A percentile compares a stretch with the other conserved stretches of the same genome.
phyloP scores from a whole-genome alignment of 2,113 vertebrate genomes.

The Alligator sinensis region DNA sequence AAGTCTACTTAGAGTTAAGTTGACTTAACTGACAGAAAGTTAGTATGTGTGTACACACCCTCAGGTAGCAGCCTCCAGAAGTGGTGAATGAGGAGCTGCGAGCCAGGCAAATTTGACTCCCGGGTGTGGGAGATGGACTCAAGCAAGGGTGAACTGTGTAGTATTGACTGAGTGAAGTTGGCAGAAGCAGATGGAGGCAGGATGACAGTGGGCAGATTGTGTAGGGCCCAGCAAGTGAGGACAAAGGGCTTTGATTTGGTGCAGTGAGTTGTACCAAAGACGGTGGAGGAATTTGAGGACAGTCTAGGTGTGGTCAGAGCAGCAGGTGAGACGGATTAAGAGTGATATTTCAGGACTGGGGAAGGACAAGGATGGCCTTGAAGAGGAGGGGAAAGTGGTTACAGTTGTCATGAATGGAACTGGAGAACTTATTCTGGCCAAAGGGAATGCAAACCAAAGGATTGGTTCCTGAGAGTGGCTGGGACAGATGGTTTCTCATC shows the following conservation, averaged over 20 bases:
- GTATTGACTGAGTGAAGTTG: no score
- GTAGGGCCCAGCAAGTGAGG: neutral
- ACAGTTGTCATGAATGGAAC: slow-evolving; percentile 16
- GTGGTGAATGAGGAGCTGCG: no score
- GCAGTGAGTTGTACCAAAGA: neutral
- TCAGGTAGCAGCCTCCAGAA: no score
- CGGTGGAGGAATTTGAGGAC: neutral
- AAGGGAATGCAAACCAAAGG: neutral
- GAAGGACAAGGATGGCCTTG: neutral
- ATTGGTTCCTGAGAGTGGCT: neutral
- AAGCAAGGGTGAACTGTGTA: no score
- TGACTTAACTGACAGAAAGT: no score
- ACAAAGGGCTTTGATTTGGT: neutral
- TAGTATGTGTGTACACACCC: no score
- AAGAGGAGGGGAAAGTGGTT: neutral
- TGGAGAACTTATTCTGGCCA: neutral
- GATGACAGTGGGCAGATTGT: neutral
- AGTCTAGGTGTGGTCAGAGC: neutral
- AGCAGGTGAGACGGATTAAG: neutral
- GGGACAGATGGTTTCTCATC: slow-evolving; percentile 9
- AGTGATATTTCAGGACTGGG: neutral
- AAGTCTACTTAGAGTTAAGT: no score
- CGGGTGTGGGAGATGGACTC: no score
- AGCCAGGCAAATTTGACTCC: no score
- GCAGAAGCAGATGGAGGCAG: no score